These are phyloP conservation scores for Incurvaria masculella DNA, from an alignment of 2,888 invertebrate genomes.

Conservation along the genomic window DNA sequence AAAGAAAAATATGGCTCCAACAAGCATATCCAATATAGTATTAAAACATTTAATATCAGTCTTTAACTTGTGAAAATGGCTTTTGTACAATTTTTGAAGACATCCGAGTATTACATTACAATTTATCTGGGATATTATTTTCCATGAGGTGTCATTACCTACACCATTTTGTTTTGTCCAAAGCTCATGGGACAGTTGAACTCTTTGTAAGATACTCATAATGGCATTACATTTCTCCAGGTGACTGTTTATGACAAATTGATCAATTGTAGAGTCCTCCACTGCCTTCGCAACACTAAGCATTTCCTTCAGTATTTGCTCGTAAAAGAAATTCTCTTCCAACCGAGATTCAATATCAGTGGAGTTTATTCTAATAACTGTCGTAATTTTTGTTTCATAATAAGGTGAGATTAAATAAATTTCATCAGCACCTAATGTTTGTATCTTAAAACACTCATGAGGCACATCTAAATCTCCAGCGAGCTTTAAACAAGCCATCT, in stretches of 20 bases:
- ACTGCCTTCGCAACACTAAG: conserved; percentile 26
- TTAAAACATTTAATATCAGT: conserved; percentile 17
- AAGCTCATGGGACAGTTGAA: conserved; percentile 15
- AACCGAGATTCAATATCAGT: conserved; percentile 25
- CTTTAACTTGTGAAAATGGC: conserved; percentile 19
- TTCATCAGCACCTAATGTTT: conserved; percentile 27
- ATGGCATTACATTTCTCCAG: conserved; percentile 28
- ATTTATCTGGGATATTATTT: no score
- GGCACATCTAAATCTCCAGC: conserved; percentile 27
- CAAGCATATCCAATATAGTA: conserved; percentile 25
- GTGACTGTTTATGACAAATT: conserved; percentile 28
- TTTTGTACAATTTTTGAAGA: conserved; percentile 22
- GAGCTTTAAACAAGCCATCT: conserved; percentile 29
- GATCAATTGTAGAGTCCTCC: conserved; percentile 26
- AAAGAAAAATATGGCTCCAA: conserved; percentile 23
- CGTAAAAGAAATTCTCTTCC: background rate
- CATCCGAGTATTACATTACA: background rate
- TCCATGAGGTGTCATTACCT: no score
- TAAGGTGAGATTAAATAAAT: conserved; percentile 24
- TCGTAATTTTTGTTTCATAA: conserved; percentile 21
- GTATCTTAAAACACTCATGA: conserved; percentile 25
- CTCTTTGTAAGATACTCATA: conserved; percentile 28
- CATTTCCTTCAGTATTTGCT: background rate
- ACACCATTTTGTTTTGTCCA: background rate
- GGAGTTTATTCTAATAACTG: conserved; percentile 21